Conservation (phyloP, 2,113 vertebrate genomes). For the Copsychus sechellarum region DNA sequence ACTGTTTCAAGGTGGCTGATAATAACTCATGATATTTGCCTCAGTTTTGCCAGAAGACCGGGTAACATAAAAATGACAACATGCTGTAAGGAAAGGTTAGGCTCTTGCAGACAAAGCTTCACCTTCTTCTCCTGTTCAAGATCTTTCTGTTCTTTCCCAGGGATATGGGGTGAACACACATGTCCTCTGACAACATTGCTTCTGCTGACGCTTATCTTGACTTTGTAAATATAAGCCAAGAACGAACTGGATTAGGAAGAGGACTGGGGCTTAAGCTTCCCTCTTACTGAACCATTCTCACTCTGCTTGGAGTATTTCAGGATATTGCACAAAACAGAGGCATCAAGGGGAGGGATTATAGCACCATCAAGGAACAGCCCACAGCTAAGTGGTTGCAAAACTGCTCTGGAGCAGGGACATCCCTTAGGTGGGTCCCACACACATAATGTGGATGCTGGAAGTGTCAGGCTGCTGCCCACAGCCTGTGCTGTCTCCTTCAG, state of each 20-base stretch:
- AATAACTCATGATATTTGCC: constrained; percentile 3
- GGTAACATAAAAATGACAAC: not conserved
- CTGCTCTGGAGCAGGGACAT: not conserved
- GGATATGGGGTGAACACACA: not conserved
- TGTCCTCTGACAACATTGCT: not conserved
- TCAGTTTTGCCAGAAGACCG: not conserved
- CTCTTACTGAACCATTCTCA: not conserved
- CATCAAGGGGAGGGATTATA: not conserved
- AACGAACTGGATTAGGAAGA: not conserved
- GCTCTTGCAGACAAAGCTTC: not conserved
- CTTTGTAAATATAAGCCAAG: not conserved
- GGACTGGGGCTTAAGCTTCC: not conserved
- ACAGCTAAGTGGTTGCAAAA: not conserved
- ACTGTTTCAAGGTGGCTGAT: constrained; percentile 28
- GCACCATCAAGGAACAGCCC: not conserved
- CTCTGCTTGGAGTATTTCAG: not conserved
- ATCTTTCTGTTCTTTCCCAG: not conserved
- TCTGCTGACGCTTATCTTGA: not conserved
- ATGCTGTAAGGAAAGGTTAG: not conserved
- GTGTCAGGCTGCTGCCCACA: accelerated
- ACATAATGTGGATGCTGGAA: not conserved
- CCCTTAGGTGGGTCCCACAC: not conserved
- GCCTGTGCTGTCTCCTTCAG: not conserved
- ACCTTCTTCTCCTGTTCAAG: not conserved
- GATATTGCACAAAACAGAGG: not conserved